Conservation (phyloP, 2,888 invertebrate genomes). For the Congeria kusceri region DNA sequence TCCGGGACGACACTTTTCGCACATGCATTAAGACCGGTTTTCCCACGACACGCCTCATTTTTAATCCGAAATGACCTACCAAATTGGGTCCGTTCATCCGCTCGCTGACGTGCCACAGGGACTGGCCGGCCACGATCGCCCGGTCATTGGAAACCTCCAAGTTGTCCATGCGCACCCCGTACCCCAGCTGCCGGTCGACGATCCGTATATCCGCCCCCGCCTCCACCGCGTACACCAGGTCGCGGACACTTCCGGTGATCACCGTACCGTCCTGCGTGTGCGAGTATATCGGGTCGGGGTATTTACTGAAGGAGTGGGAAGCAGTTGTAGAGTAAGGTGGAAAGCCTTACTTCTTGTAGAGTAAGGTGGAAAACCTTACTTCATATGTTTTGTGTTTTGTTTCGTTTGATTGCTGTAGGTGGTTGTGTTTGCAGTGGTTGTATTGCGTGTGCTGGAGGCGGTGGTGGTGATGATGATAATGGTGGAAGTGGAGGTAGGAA, state of each 20-base stretch:
- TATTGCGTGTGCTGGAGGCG: too few relatives aligned
- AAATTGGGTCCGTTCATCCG: constrained; percentile 55
- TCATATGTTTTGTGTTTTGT: too few relatives aligned
- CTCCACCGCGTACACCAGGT: constrained; percentile 58
- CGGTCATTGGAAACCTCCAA: constrained; percentile 57
- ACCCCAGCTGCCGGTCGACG: constrained; percentile 61
- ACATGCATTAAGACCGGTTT: too few relatives aligned
- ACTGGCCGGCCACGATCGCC: constrained; percentile 53
- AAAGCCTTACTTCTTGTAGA: too few relatives aligned
- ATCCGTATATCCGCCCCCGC: constrained; percentile 62
- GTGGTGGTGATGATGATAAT: too few relatives aligned
- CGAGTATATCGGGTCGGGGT: constrained; percentile 46
- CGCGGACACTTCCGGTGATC: constrained; percentile 49
- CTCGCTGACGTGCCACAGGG: constrained; percentile 64
- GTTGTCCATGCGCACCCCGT: constrained; percentile 62
- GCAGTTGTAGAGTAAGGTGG: too few relatives aligned
- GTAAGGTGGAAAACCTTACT: too few relatives aligned
- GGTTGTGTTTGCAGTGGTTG: too few relatives aligned
- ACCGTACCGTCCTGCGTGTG: constrained; percentile 64
- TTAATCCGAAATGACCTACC: neutral
- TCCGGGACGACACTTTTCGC: too few relatives aligned
- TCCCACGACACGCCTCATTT: too few relatives aligned
- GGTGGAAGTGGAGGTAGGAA: too few relatives aligned
- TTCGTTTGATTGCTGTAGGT: too few relatives aligned
- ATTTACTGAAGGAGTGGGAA: constrained; percentile 31